Evolutionary conservation across 2,888 invertebrate genomes (phyloP), one percentile per base, ranked within the genome.

Genomic region (Embidobia sp.): DNA sequence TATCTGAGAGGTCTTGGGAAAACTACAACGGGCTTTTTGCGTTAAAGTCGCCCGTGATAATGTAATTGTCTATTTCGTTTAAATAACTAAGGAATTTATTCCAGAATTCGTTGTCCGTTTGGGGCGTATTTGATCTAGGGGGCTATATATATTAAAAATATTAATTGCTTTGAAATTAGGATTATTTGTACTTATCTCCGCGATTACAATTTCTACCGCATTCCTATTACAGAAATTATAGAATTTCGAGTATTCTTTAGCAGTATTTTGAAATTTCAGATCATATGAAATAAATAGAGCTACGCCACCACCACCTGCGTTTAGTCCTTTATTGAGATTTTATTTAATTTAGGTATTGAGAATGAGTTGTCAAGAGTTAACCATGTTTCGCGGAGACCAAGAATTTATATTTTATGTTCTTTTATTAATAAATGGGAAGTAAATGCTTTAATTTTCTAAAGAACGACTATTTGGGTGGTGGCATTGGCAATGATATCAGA

Each of bases 121-220:
- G 2, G 1, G 11, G 15, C 1, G 49, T 26, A n/a, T 3, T 7
- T 4, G 49, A 19, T 2, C 49, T 3, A 1, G 49, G 49, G 2
- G 49, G 49, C 27, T 49, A 18, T 49, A 49, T n/a, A 49, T n/a
- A 18, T 33, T 10, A 18, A 49, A 49, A 18, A 49, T 16, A 27
- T 49, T 49, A 3, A 49, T 2, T 6, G 18, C 31, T 4, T 31
- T 31, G 3, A 31, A 10, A 10, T 7, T 1, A 3, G 1, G 5
- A 18, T 31, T 5, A 18, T 49, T 33, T 3, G 11, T 3, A 10
- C n/a, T 1, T 5, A 49, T 26, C 18, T 27, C 33, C 8, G 18
- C 13, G 1, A 31, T 33, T 3, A 33, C 31, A 6, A 49, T 49
- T 33, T 49, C 49, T 1, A 49, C 49, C 1, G 1, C 1, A 10